phyloP scores from a whole-genome alignment of 2,113 vertebrate species.

The Plecturocebus donacophilus region DNA sequence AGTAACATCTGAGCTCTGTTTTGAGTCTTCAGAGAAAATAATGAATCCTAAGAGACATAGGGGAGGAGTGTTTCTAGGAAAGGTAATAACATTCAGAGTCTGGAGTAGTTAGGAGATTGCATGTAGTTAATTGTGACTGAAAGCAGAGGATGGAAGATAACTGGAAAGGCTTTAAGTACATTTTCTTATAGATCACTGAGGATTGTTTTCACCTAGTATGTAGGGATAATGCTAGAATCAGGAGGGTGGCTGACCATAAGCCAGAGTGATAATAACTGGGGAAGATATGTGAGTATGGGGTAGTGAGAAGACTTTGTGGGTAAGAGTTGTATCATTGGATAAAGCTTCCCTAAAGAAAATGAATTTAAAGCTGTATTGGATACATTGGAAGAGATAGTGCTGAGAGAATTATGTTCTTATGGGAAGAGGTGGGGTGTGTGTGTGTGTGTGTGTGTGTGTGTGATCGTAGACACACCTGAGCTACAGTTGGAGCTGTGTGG shows the following conservation, averaged over 20 bases:
- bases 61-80: background rate
- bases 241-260: background rate
- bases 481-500: background rate
- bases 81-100: background rate
- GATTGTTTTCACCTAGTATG: background rate
- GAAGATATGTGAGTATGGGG: background rate
- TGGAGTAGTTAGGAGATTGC: background rate
- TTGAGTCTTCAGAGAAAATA: background rate
- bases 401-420: background rate
- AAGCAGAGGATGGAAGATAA: background rate
- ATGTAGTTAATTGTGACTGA: background rate
- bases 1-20: background rate
- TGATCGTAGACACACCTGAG: background rate
- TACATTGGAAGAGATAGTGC: background rate
- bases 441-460: background rate
- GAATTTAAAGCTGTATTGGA: background rate
- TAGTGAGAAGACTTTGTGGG: background rate
- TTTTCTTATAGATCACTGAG: background rate
- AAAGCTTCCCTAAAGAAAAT: background rate
- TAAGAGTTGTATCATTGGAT: background rate
- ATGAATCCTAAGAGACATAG: background rate
- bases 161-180: background rate
- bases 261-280: background rate
- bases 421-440: background rate
- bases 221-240: background rate